Conservation (phyloP, 1,140 invertebrate genomes). For the Leptonema lineaticorne region DNA sequence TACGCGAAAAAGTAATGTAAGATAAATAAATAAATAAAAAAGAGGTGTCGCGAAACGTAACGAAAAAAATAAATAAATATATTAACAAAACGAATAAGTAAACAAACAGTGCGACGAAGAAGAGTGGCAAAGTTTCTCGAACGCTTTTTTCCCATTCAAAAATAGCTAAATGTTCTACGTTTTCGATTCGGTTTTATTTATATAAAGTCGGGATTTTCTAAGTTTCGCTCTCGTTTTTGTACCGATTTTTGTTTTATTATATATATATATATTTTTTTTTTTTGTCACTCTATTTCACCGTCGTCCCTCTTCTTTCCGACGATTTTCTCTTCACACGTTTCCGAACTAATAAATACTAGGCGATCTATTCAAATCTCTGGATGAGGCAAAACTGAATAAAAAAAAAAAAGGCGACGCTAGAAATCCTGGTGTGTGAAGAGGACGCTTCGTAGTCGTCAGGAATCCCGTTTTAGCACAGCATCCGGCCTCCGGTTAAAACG, state of each 20-base stretch:
- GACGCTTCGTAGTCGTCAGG: conserved; percentile 9
- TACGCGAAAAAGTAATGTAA: not conserved
- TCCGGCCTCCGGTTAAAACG: conserved; percentile 16
- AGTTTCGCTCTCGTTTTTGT: not conserved
- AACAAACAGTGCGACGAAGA: not conserved
- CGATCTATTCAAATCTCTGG: conserved; percentile 24
- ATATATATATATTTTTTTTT: too few species aligned
- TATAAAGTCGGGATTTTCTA: not conserved
- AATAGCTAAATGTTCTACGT: not conserved
- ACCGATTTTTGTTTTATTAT: too few species aligned
- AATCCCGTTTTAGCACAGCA: conserved; percentile 33
- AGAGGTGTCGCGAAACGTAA: too few species aligned
- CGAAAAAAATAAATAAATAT: not conserved
- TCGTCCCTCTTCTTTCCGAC: not conserved
- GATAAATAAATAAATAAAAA: too few species aligned
- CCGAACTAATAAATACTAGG: conserved; percentile 33
- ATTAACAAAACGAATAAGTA: not conserved
- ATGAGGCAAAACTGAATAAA: too few species aligned
- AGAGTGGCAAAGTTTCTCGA: not conserved
- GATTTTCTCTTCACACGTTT: conserved; percentile 31
- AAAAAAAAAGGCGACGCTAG: conserved; percentile 14
- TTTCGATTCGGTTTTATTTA: not conserved
- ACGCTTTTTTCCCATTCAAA: not conserved
- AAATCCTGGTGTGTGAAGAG: not conserved
- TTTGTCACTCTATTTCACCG: too few species aligned